Evolutionary conservation across 2,888 invertebrate genomes (phyloP), one percentile per base, ranked within the genome.

Genomic region (Ochlodes sylvanus): DNA sequence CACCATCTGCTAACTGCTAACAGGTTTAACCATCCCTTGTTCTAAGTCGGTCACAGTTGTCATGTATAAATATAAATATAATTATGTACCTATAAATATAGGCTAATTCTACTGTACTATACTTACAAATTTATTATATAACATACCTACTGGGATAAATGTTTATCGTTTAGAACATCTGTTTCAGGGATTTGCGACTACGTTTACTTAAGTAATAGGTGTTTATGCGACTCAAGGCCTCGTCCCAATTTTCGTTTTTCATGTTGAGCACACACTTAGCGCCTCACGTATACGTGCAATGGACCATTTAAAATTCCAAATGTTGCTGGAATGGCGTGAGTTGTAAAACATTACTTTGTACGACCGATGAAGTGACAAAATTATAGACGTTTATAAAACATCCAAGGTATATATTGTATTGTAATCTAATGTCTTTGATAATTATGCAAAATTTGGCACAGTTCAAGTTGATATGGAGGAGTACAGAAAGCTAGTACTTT

Each of bases 241-340:
- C 64, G 64, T 64, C 57, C 47, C 56, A 64, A 64, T 57, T 64
- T 56, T 56, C 63, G 64, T 64, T 64, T 57, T 64, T 50, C 64
- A 64, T 47, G 34, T 64, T 64, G 38, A 57, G 64, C 42, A 57
- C 47, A 47, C 64, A 50, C 64, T 63, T 63, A 44, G 57, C 64
- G 47, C 64, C 64, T 50, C 63, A 64, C 56, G 56, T 63, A 56
- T 64, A 47, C 57, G 56, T 57, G 56, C 57, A 64, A 64, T 64
- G 57, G 56, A 38, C 57, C 47, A 56, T 64, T 64, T 38, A 56
- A 64, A 57, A 57, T 64, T 64, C 34, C 47, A 57, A 57, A 63
- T 64, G 44, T 47, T 50, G 14, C 44, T 17, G 12, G 55, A 32
- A 55, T n/a, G 17, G 17, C 17, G 52, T 41, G 14, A 38, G 32